Conservation (phyloP, 2,888 invertebrate species). For the Callinectes sapidus region DNA sequence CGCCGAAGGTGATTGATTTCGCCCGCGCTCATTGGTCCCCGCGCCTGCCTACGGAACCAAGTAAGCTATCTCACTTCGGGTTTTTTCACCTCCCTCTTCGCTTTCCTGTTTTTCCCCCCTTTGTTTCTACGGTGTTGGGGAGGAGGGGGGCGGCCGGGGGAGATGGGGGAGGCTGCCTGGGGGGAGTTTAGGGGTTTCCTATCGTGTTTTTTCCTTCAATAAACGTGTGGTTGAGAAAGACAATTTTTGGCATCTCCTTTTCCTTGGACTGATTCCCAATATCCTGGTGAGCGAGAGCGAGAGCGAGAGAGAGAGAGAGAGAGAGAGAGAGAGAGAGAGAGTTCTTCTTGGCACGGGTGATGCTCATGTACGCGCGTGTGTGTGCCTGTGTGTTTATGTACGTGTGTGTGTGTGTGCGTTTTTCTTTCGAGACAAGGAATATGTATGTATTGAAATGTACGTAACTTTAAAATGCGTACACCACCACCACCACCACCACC, state of each 20-base stretch:
- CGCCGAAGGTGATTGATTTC: conserved; percentile 67
- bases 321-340: conserved; percentile 46
- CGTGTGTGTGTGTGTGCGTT: neutral
- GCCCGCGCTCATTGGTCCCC: conserved; percentile 58
- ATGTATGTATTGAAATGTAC: too few species aligned
- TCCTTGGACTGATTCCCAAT: conserved; percentile 42
- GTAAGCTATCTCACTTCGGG: conserved; percentile 31
- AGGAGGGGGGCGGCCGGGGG: neutral
- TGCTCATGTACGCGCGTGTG: neutral
- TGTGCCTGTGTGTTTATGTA: neutral
- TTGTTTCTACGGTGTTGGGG: neutral
- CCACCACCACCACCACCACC: too few species aligned
- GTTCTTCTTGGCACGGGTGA: too few species aligned
- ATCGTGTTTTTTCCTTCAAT: neutral
- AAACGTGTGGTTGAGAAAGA: neutral
- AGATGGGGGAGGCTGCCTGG: too few species aligned
- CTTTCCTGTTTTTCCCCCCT: neutral
- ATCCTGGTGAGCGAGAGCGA: conserved; percentile 32
- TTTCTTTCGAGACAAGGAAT: too few species aligned
- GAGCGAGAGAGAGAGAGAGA: conserved; percentile 37
- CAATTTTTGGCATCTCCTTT: conserved; percentile 4
- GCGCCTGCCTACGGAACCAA: conserved; percentile 47
- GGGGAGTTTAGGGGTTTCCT: neutral
- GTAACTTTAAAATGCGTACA: too few species aligned
- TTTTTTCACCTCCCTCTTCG: conserved; percentile 27